A percentile compares a stretch with the other conserved stretches of the same genome.
phyloP scores from a whole-genome alignment of 2,113 vertebrate genomes.

The Tetrao urogallus region DNA sequence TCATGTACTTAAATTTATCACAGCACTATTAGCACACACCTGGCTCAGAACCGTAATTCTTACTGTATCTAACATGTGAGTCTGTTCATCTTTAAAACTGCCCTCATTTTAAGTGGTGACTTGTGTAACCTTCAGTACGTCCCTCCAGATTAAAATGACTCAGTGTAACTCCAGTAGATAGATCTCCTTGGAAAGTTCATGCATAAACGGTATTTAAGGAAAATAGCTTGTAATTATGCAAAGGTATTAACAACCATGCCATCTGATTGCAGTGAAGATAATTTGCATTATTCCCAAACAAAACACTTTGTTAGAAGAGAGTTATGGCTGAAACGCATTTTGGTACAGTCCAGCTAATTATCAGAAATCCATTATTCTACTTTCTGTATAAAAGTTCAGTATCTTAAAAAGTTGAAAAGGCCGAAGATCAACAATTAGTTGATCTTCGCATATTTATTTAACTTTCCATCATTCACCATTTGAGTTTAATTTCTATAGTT shows the following conservation, averaged over 20 bases:
- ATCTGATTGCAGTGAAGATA: constrained; percentile 73
- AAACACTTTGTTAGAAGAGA: constrained; percentile 25
- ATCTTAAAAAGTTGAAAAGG: not conserved
- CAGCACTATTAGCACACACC: not conserved
- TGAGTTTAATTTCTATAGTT: not conserved
- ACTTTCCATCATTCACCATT: not conserved
- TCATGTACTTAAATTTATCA: not conserved
- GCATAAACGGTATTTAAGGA: constrained; percentile 66
- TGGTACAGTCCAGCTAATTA: constrained; percentile 43
- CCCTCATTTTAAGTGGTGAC: not conserved
- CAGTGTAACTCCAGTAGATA: constrained; percentile 5
- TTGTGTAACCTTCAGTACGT: constrained; percentile 31
- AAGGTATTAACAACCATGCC: constrained; percentile 69
- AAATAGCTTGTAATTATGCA: constrained; percentile 71
- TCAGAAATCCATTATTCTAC: constrained; percentile 10
- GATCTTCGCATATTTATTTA: rapidly evolving
- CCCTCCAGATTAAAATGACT: constrained; percentile 51
- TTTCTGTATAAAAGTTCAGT: not conserved
- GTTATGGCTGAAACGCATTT: constrained; percentile 54
- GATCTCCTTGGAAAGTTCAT: constrained; percentile 58
- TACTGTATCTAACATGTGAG: not conserved
- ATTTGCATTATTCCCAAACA: constrained; percentile 69
- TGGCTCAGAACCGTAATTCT: not conserved
- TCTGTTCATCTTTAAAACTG: not conserved
- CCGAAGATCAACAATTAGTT: not conserved